Conservation (phyloP, 2,888 invertebrate species). For the Sinopyrophorus schimmeli region DNA sequence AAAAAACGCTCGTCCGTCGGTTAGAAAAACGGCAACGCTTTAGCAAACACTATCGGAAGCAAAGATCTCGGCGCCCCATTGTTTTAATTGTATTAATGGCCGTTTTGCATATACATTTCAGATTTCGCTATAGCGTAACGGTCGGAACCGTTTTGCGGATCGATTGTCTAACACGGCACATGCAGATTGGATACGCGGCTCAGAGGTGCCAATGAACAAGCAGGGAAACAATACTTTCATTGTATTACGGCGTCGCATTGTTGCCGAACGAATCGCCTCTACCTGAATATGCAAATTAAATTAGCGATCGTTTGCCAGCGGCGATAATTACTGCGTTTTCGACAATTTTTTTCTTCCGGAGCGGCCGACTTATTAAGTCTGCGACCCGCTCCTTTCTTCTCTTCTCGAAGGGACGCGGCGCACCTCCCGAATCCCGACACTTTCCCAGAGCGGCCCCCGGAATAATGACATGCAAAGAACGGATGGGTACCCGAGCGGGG, state of each 20-base stretch:
- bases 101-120: slow-evolving; percentile 39
- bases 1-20: too few relatives aligned
- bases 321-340: slow-evolving; percentile 45
- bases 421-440: too few relatives aligned
- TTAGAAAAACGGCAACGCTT: slow-evolving; percentile 3
- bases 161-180: slow-evolving; percentile 34
- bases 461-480: slow-evolving; percentile 47
- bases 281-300: slow-evolving; percentile 51
- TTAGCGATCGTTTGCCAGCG: slow-evolving; percentile 41
- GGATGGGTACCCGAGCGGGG: slow-evolving; percentile 40
- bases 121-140: slow-evolving; percentile 37
- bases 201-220: slow-evolving; percentile 46
- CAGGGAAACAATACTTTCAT: slow-evolving; percentile 47
- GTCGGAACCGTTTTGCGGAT: slow-evolving; percentile 29
- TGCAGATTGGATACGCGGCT: slow-evolving; percentile 52
- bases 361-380: too few relatives aligned
- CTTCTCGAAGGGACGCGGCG: too few relatives aligned
- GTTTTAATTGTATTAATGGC: slow-evolving; percentile 41
- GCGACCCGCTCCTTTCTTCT: too few relatives aligned
- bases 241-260: slow-evolving; percentile 38
- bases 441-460: slow-evolving; percentile 43
- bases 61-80: slow-evolving; percentile 24
- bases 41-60: slow-evolving; percentile 5
- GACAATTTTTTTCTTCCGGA: too few relatives aligned
- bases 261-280: slow-evolving; percentile 37